Percentiles rank a stretch among this genome's conserved stretches.
These are phyloP conservation scores for Caenorhabditis elegans DNA, from an alignment of 1,140 invertebrate genomes.

Conservation along the genomic window DNA sequence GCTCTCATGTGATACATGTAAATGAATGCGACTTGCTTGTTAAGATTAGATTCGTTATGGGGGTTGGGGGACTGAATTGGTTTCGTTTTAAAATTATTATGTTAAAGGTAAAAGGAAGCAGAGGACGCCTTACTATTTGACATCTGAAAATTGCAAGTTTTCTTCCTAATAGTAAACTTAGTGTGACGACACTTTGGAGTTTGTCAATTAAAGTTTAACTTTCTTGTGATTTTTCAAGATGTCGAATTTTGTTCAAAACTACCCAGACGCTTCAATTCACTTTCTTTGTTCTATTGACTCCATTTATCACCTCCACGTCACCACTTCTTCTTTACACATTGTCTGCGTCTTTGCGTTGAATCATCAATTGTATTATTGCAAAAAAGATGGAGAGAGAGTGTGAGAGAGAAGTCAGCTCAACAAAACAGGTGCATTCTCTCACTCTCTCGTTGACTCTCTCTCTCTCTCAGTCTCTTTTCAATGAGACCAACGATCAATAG, in stretches of 20 bases:
- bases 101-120: too few relatives aligned
- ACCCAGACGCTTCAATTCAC: neutral
- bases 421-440: constrained; percentile 13
- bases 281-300: neutral
- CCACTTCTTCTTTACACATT: too few relatives aligned
- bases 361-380: constrained; percentile 11
- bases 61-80: too few relatives aligned
- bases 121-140: too few relatives aligned
- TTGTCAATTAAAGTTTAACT: too few relatives aligned
- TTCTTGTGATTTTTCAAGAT: too few relatives aligned
- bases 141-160: too few relatives aligned
- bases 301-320: constrained; percentile 22
- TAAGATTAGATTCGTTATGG: neutral
- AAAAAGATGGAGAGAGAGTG: neutral
- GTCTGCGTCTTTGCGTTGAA: neutral
- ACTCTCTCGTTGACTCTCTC: neutral
- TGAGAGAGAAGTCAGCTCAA: neutral
- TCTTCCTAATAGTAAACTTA: too few relatives aligned
- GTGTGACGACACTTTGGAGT: too few relatives aligned
- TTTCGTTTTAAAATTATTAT: too few relatives aligned
- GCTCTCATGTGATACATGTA: constrained; percentile 7
- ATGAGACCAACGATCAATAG: constrained; percentile 15
- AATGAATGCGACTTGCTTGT: neutral
- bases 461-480: neutral
- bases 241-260: neutral